Percentiles rank a stretch among this genome's conserved stretches.
Evolutionary conservation across 1,140 invertebrate genomes (phyloP).

Genomic region (Tetragonula clypearis): DNA sequence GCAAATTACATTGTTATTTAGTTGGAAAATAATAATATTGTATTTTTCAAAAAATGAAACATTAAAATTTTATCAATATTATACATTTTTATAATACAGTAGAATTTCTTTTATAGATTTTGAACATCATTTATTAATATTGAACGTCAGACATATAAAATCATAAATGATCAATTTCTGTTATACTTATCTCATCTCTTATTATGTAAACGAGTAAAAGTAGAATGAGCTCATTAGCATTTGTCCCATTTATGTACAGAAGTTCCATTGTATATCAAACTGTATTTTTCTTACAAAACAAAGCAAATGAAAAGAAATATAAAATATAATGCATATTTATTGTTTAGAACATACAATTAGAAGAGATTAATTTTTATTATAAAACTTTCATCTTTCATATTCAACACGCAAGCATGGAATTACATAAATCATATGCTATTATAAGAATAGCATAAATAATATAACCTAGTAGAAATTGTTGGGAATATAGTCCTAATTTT

Average conservation of each 20-base stretch:
- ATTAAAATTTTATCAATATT: not conserved
- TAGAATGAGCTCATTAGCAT: too few relatives aligned
- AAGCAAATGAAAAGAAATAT: not conserved
- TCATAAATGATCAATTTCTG: too few relatives aligned
- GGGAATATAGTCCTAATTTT: not conserved
- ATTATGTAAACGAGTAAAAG: too few relatives aligned
- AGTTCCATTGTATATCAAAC: not conserved
- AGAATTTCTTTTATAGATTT: too few relatives aligned
- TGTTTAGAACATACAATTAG: slow-evolving; percentile 23
- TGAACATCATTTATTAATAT: too few relatives aligned
- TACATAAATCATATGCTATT: not conserved
- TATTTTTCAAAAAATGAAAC: slow-evolving; percentile 9
- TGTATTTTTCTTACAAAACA: slow-evolving; percentile 7
- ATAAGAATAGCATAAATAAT: not conserved
- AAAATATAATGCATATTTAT: slow-evolving; percentile 29
- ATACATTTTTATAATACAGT: not conserved
- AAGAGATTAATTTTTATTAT: slow-evolving; percentile 16
- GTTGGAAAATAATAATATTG: not conserved
- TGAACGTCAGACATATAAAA: too few relatives aligned
- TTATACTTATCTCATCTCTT: too few relatives aligned
- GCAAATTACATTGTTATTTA: not conserved
- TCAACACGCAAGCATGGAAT: not conserved
- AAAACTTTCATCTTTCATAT: slow-evolving; percentile 13
- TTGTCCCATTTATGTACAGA: too few relatives aligned
- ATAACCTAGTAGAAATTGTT: not conserved